Conservation (phyloP, 2,113 vertebrate genomes). For the Scytalopus superciliaris region DNA sequence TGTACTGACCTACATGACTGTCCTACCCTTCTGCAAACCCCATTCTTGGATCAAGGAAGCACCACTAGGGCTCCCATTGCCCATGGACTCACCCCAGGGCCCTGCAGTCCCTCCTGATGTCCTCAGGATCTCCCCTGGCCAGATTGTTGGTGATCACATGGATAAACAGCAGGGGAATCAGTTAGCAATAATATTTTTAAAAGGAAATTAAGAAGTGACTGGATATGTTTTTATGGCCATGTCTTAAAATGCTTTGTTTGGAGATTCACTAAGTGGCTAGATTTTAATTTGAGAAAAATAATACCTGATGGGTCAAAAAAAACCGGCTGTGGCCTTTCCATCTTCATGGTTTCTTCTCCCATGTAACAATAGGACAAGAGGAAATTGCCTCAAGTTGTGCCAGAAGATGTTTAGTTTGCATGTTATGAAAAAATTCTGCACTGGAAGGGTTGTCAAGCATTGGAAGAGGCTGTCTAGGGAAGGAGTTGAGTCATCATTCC, state of each 20-base stretch:
- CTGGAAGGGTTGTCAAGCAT: background rate
- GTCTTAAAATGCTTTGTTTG: background rate
- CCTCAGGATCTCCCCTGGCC: background rate
- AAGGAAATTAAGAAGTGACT: background rate
- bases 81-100: background rate
- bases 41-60: background rate
- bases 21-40: fast-evolving
- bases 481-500: background rate
- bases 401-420: background rate
- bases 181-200: background rate
- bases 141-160: background rate
- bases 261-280: background rate
- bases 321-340: background rate
- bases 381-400: background rate
- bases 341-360: background rate
- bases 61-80: background rate
- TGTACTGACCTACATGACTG: background rate
- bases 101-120: fast-evolving
- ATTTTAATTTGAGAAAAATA: background rate
- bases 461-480: background rate
- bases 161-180: background rate
- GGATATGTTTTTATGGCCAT: background rate
- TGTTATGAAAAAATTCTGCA: background rate
- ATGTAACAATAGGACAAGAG: background rate
- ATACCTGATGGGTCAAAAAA: background rate